phyloP scores from a whole-genome alignment of 2,888 invertebrate genomes.

The Eilema griseolum region DNA sequence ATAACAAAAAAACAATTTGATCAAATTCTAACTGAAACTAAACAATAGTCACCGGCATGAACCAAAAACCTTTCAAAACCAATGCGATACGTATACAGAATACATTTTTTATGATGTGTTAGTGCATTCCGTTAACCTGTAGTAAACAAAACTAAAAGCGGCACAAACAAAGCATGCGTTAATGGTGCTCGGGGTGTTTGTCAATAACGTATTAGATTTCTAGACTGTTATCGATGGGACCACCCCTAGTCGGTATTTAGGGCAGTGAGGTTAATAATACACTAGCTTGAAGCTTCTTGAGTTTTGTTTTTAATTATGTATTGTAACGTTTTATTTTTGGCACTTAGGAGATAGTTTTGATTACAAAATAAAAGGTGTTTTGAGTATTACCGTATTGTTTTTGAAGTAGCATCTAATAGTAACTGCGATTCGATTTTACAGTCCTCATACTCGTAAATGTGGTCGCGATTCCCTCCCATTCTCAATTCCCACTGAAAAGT shows the following conservation, averaged over 20 bases:
- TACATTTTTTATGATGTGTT: constrained; percentile 15
- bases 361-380: neutral
- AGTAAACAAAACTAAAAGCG: constrained; percentile 44
- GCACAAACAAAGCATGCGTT: constrained; percentile 36
- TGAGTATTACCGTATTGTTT: no score
- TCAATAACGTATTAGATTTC: constrained; percentile 49
- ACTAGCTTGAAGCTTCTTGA: neutral
- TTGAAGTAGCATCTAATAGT: no score
- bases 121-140: constrained; percentile 20
- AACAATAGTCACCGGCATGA: neutral
- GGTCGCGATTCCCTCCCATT: no score
- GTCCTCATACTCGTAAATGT: no score
- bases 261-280: constrained; percentile 12
- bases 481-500: no score
- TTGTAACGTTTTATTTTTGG: neutral
- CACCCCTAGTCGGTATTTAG: constrained; percentile 8
- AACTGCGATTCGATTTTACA: no score
- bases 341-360: neutral
- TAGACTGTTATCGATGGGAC: constrained; percentile 24
- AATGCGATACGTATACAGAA: neutral
- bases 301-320: neutral
- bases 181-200: constrained; percentile 44
- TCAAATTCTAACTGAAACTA: neutral
- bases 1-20: neutral
- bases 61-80: neutral